These are phyloP conservation scores for Leucoraja erinaceus DNA, from an alignment of 2,113 vertebrate species.

Conservation along the genomic window DNA sequence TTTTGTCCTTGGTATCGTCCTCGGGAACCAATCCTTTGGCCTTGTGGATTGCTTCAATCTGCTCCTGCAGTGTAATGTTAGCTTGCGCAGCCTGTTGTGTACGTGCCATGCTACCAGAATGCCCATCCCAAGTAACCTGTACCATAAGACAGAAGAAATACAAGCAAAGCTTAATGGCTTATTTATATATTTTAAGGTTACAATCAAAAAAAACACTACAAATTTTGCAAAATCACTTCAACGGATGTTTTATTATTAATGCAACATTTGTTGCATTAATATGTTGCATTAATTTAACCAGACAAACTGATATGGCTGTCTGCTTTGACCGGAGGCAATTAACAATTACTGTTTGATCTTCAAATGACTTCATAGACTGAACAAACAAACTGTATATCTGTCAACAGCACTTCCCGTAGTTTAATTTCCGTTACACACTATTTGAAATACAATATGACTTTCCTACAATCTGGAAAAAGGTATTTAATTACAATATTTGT, in stretches of 20 bases:
- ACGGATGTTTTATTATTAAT: neutral
- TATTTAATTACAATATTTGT: neutral
- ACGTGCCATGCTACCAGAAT: constrained; percentile 96
- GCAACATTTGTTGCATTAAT: no score
- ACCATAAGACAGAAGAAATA: constrained; percentile 2
- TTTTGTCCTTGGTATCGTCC: constrained; percentile 94
- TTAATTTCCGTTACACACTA: neutral
- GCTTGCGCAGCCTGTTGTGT: constrained; percentile 97
- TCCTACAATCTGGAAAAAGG: neutral
- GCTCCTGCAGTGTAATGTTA: constrained; percentile 97
- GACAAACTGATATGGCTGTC: neutral
- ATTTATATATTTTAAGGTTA: neutral
- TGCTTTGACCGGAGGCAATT: neutral
- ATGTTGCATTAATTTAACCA: neutral
- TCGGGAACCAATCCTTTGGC: constrained; percentile 95
- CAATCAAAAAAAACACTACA: neutral
- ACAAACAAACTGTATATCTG: neutral
- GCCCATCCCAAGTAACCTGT: constrained; percentile 96
- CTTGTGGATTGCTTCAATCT: constrained; percentile 98
- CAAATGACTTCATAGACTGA: neutral
- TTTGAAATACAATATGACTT: neutral
- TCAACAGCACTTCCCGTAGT: neutral
- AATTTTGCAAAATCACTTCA: neutral
- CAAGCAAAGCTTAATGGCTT: neutral
- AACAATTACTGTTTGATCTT: neutral